A percentile compares a stretch with the other conserved stretches of the same genome.
phyloP scores from a whole-genome alignment of 2,113 vertebrate species.

The Tachycineta bicolor region DNA sequence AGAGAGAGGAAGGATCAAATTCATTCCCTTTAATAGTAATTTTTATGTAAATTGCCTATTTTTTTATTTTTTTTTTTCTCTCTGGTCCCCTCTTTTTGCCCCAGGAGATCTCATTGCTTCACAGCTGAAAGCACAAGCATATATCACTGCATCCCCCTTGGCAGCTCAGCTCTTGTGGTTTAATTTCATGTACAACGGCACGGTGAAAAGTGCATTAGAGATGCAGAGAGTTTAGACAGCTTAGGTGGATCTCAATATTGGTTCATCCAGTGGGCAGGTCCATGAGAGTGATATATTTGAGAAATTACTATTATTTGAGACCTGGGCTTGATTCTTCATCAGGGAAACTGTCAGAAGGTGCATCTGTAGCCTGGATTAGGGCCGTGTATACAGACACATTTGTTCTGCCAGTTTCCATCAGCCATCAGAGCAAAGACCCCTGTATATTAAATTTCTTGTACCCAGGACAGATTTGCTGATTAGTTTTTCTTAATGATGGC shows the following conservation, averaged over 20 bases:
- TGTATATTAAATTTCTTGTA: neutral
- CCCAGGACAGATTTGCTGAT: neutral
- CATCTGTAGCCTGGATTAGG: neutral
- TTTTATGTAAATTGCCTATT: neutral
- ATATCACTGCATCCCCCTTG: neutral
- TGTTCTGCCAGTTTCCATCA: neutral
- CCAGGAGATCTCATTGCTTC: neutral
- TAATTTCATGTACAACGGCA: neutral
- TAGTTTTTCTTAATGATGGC: neutral
- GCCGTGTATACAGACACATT: neutral
- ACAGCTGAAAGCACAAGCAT: slow-evolving; percentile 13
- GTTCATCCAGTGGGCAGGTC: neutral
- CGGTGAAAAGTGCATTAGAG: neutral
- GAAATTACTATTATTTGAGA: neutral
- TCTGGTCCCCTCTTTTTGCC: neutral
- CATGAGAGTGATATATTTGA: neutral
- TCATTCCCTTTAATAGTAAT: neutral
- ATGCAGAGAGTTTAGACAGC: neutral
- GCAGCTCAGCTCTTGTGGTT: neutral
- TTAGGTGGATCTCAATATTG: neutral
- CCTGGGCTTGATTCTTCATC: neutral
- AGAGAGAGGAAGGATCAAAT: neutral
- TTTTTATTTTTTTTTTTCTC: neutral
- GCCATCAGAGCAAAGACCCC: neutral
- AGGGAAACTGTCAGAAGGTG: neutral